phyloP scores from a whole-genome alignment of 2,797 vertebrate species.

The Tauraco hartlaubi region DNA sequence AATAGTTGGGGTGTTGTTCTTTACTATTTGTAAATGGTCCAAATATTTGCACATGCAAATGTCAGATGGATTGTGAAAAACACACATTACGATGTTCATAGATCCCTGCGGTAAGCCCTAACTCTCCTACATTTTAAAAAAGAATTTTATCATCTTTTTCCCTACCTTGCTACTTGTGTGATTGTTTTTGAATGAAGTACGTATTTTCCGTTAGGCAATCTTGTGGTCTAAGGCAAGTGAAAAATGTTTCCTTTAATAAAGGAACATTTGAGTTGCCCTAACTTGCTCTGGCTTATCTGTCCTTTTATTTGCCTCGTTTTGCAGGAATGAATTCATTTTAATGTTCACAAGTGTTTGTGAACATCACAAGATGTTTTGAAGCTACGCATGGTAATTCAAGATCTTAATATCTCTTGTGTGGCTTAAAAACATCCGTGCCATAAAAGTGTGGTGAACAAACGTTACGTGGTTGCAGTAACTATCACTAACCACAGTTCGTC shows the following conservation, averaged over 20 bases:
- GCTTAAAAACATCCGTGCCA: background rate
- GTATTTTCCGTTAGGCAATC: background rate
- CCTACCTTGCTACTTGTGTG: background rate
- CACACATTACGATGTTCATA: background rate
- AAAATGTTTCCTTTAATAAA: background rate
- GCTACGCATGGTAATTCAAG: background rate
- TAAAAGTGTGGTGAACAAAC: background rate
- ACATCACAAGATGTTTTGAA: background rate
- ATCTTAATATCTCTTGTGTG: background rate
- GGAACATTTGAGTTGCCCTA: background rate
- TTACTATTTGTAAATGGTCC: background rate
- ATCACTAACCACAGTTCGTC: conserved; percentile 3
- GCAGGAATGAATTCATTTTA: background rate
- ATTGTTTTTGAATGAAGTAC: background rate
- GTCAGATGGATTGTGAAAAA: background rate
- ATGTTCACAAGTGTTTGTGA: background rate
- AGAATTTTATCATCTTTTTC: background rate
- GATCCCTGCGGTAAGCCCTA: background rate
- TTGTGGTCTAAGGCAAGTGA: background rate
- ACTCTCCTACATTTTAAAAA: background rate
- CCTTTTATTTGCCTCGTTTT: background rate
- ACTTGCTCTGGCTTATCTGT: background rate
- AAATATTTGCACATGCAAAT: background rate
- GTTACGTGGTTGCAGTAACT: background rate
- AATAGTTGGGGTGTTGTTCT: background rate